These are phyloP conservation scores for Eubasilissa splendida DNA, from an alignment of 2,888 invertebrate species.

Conservation along the genomic window DNA sequence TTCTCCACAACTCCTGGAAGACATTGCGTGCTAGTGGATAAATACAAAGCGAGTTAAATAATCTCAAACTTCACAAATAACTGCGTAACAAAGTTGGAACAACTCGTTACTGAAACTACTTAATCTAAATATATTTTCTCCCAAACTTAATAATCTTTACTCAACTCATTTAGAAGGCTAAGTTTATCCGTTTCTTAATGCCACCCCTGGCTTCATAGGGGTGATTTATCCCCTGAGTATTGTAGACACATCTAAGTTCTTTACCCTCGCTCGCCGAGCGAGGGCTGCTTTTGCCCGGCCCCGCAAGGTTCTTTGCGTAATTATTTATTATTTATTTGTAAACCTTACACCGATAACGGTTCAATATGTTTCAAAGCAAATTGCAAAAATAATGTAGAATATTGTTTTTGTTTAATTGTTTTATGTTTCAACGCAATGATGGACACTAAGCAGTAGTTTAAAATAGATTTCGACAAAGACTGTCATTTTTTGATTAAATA, in stretches of 20 bases:
- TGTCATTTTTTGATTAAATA: too few species aligned
- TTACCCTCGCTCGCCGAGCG: too few species aligned
- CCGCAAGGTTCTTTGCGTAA: neutral
- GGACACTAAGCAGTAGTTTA: too few species aligned
- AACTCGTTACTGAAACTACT: slow-evolving; percentile 17
- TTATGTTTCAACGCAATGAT: too few species aligned
- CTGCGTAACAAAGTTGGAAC: slow-evolving; percentile 18
- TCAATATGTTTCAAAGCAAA: too few species aligned
- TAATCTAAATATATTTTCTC: slow-evolving; percentile 36
- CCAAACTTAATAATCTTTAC: slow-evolving; percentile 34
- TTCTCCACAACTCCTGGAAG: neutral
- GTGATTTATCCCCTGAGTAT: slow-evolving; percentile 1
- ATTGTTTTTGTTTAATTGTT: too few species aligned
- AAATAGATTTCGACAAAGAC: too few species aligned
- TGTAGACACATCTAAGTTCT: too few species aligned
- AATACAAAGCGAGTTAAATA: slow-evolving; percentile 35
- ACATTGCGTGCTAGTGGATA: slow-evolving; percentile 23
- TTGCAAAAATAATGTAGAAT: too few species aligned
- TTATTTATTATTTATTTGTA: neutral
- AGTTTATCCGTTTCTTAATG: slow-evolving; percentile 19
- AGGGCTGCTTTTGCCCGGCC: too few species aligned
- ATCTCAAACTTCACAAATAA: slow-evolving; percentile 23
- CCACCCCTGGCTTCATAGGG: slow-evolving; percentile 3
- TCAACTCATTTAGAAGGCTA: slow-evolving; percentile 17
- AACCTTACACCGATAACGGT: neutral